Percentiles rank a stretch among this genome's conserved stretches.
Conservation (phyloP, 2,888 invertebrate genomes). For the Tetragnatha montana region DNA sequence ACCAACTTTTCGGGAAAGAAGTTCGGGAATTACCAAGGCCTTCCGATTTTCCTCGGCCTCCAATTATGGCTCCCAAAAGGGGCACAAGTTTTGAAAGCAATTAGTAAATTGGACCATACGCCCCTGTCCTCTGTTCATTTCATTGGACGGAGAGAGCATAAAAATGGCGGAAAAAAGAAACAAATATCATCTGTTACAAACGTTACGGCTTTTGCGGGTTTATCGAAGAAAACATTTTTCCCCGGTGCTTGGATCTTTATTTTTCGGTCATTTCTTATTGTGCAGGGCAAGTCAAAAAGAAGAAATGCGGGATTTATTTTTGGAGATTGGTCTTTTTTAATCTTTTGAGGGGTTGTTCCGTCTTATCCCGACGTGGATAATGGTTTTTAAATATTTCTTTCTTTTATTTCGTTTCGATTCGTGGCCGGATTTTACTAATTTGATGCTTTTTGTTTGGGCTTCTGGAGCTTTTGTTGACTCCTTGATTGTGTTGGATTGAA, state of each 20-base stretch:
- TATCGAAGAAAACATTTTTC: slow-evolving; percentile 5
- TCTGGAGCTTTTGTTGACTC: not conserved
- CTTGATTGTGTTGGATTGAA: not conserved
- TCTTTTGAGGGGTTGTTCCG: not conserved
- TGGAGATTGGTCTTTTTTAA: not conserved
- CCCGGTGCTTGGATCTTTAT: not conserved
- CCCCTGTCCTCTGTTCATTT: not conserved
- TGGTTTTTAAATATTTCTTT: not conserved
- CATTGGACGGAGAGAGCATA: not conserved
- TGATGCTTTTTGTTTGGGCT: not conserved
- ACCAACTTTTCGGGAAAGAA: slow-evolving; percentile 18
- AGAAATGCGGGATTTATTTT: not conserved
- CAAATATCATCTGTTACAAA: slow-evolving; percentile 34
- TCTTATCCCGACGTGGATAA: not conserved
- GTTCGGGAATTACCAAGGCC: slow-evolving; percentile 18
- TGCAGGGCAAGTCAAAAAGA: slow-evolving; percentile 19
- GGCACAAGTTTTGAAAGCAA: slow-evolving; percentile 43
- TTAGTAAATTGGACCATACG: slow-evolving; percentile 50
- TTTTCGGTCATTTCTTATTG: slow-evolving; percentile 13
- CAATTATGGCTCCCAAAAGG: slow-evolving; percentile 52
- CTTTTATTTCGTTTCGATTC: not conserved
- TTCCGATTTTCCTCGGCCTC: slow-evolving; percentile 14
- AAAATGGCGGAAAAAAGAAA: slow-evolving; percentile 15
- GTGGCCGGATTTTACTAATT: not conserved
- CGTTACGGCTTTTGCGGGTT: slow-evolving; percentile 15